These are phyloP conservation scores for Parnassius orleans DNA, from an alignment of 2,888 invertebrate species.

Conservation along the genomic window DNA sequence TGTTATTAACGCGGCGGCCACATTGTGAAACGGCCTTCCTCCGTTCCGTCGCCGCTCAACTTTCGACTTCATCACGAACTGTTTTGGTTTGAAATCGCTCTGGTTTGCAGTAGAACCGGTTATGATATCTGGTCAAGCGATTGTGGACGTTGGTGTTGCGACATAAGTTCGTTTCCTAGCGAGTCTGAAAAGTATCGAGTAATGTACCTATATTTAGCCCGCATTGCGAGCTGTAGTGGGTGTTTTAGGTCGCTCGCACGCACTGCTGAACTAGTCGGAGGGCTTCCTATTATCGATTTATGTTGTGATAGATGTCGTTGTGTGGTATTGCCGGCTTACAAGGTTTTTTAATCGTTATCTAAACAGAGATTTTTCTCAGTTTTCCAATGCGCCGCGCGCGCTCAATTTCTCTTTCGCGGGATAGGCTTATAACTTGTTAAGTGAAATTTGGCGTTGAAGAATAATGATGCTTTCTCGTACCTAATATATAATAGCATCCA, in stretches of 20 bases:
- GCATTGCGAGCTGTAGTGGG: slow-evolving; percentile 75
- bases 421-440: slow-evolving; percentile 37
- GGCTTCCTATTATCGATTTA: slow-evolving; percentile 80
- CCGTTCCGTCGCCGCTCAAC: slow-evolving; percentile 36
- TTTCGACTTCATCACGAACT: slow-evolving; percentile 41
- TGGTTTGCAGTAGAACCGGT: slow-evolving; percentile 56
- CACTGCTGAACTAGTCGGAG: slow-evolving; percentile 80
- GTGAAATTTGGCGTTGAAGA: slow-evolving; percentile 60
- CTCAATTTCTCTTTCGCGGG: slow-evolving; percentile 60
- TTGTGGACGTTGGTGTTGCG: slow-evolving; percentile 71
- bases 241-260: slow-evolving; percentile 80
- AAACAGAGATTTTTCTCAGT: slow-evolving; percentile 53
- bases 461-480: slow-evolving; percentile 52
- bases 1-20: slow-evolving; percentile 69
- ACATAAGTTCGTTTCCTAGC: slow-evolving; percentile 68
- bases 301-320: slow-evolving; percentile 61
- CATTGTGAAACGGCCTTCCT: slow-evolving; percentile 65
- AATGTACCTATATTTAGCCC: slow-evolving; percentile 74
- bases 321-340: slow-evolving; percentile 51
- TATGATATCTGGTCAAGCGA: slow-evolving; percentile 68
- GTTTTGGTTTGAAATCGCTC: slow-evolving; percentile 48
- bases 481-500: slow-evolving; percentile 35
- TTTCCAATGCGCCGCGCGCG: slow-evolving; percentile 48
- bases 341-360: slow-evolving; percentile 45
- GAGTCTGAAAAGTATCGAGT: slow-evolving; percentile 56